Evolutionary conservation across 2,888 invertebrate species (phyloP), one percentile per base, ranked within the genome.

Genomic region (Nomada hirtipes): DNA sequence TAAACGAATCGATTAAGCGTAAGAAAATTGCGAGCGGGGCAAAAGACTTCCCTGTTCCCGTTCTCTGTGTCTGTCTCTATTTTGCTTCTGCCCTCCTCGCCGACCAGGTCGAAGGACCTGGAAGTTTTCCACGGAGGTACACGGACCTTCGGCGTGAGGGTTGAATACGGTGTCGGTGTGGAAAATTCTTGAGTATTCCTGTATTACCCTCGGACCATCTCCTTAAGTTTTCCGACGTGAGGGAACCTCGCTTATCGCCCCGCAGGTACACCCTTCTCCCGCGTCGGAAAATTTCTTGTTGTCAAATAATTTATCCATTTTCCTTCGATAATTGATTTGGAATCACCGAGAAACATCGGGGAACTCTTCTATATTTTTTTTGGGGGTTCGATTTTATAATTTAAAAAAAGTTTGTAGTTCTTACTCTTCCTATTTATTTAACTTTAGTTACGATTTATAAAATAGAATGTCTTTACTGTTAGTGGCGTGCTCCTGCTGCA

Each of bases 1-100:
- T 74, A 59, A 74, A 29, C 69, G 63, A 68, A 69, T 85, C 83
- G 83, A 86, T 86, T 83, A 85, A 59, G 61, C 78, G 73, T 83
- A 85, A 78, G 85, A 85, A 80, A 85, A 80, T 86, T 74, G 76
- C 78, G 18, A 65, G 50, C 74, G 53, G 18, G n/a, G 64, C 44
- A 11, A 59, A 52, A 50, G 64, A 63, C 23, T 18, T 23, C 26
- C 20, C n/a, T n/a, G 53, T 23, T 9, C 11, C 59, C 9, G 36
- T 36, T 36, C 18, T 23, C 20, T 44, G 3, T n/a, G n/a, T n/a
- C 23, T 18, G 18, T 0, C 65, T 29, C 44, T 2, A 7, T 36
- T 15, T n/a, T 11, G 2, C 7, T 0, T n/a, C 9, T 7, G 1
- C 4, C 18, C 13, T 13, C 26, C 36, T n/a, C 23, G 36, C 71